phyloP scores from a whole-genome alignment of 2,113 vertebrate species.

The Chroicocephalus ridibundus region DNA sequence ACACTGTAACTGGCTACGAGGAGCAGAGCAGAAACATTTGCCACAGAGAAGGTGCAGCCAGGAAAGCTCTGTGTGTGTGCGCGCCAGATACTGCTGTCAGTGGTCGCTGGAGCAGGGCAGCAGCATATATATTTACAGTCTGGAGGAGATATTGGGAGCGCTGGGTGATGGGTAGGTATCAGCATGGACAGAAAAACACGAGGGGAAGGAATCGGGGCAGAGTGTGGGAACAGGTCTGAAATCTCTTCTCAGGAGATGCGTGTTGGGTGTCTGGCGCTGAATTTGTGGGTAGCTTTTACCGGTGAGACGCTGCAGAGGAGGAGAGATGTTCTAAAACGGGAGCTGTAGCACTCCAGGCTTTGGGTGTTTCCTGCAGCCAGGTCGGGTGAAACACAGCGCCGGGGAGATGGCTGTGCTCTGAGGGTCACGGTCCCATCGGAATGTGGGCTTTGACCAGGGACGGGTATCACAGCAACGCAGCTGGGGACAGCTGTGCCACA shows the following conservation, averaged over 20 bases:
- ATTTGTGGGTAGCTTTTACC: background rate
- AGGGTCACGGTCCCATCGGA: background rate
- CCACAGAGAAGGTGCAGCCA: background rate
- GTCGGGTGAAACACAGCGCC: fast-evolving
- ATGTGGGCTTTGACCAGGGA: background rate
- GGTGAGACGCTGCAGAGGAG: fast-evolving
- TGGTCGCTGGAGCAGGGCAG: background rate
- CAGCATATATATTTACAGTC: background rate
- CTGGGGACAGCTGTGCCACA: background rate
- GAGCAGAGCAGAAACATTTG: background rate
- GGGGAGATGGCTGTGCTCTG: background rate
- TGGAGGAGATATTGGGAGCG: background rate
- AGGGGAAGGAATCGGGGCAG: background rate
- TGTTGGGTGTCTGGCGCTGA: background rate
- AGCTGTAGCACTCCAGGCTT: background rate
- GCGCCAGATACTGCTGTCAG: background rate
- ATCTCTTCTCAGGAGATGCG: background rate
- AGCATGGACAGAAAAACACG: background rate
- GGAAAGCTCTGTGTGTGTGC: background rate
- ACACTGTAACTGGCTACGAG: background rate
- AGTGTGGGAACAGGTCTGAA: background rate
- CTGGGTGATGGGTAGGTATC: background rate
- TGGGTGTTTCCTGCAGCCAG: background rate
- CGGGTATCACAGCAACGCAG: background rate
- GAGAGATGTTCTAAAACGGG: background rate